Conservation (phyloP, 2,888 invertebrate species). For the Oxytorus armatus region DNA sequence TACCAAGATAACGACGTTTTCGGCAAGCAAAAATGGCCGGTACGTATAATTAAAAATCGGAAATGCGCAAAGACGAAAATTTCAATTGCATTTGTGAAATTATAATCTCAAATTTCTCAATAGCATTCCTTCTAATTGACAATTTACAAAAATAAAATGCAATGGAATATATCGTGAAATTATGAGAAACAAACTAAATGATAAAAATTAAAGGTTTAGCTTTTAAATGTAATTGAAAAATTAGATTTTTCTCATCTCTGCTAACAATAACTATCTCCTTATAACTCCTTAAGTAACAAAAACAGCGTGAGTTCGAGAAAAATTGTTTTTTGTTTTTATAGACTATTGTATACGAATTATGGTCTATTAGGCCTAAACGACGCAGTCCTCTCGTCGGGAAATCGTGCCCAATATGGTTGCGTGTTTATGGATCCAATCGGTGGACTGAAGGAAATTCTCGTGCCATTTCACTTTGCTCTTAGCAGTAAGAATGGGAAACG, state of each 20-base stretch:
- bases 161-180: too few species aligned
- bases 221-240: background rate
- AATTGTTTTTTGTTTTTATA: constrained; percentile 72
- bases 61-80: background rate
- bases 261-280: background rate
- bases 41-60: constrained; percentile 70
- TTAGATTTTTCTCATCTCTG: background rate
- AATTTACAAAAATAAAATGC: too few species aligned
- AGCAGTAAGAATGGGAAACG: constrained; percentile 94
- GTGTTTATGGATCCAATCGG: constrained; percentile 94
- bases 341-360: constrained; percentile 92
- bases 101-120: too few species aligned
- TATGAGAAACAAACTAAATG: too few species aligned
- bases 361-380: constrained; percentile 91
- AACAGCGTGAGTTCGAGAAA: background rate
- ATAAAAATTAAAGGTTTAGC: too few species aligned
- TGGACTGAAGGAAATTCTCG: constrained; percentile 91
- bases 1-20: constrained; percentile 95
- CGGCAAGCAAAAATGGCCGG: constrained; percentile 93
- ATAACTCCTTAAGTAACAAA: background rate
- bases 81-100: too few species aligned
- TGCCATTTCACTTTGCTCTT: constrained; percentile 96
- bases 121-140: too few species aligned
- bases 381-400: constrained; percentile 80
- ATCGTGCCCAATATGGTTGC: constrained; percentile 89